Percentiles rank a stretch among this genome's conserved stretches.
phyloP scores from a whole-genome alignment of 2,888 invertebrate genomes.

The Eurytoma californica region DNA sequence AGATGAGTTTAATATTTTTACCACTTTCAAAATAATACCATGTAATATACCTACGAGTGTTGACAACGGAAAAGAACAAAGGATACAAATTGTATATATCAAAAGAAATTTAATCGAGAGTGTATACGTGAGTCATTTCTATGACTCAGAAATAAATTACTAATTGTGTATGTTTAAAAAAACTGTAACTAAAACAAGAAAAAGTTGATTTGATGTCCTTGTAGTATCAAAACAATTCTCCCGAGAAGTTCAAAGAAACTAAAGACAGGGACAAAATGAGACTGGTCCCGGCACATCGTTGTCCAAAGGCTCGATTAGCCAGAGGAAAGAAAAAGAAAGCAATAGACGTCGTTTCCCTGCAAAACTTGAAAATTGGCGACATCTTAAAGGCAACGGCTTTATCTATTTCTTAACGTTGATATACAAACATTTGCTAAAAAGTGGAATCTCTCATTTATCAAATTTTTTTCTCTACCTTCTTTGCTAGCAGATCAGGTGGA shows the following conservation, averaged over 20 bases:
- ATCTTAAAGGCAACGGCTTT: constrained; percentile 63
- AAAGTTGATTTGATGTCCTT: too few species aligned
- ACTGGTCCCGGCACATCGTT: background rate
- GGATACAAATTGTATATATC: constrained; percentile 11
- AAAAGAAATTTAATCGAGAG: too few species aligned
- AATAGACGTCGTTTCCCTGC: constrained; percentile 61
- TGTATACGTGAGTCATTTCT: too few species aligned
- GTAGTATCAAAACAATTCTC: too few species aligned
- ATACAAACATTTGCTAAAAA: constrained; percentile 66
- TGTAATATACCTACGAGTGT: constrained; percentile 21
- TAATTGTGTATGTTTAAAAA: too few species aligned
- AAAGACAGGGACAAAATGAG: constrained; percentile 1
- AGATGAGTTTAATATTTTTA: constrained; percentile 2
- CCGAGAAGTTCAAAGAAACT: background rate
- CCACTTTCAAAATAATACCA: constrained; percentile 24
- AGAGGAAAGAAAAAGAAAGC: constrained; percentile 8
- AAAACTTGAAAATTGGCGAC: constrained; percentile 65
- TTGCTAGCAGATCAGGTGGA: too few species aligned
- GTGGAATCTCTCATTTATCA: constrained; percentile 4
- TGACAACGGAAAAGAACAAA: constrained; percentile 53
- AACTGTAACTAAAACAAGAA: too few species aligned
- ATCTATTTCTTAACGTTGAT: constrained; percentile 36
- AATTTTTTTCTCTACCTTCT: too few species aligned
- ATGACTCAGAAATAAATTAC: background rate
- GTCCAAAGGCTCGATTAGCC: background rate